Evolutionary conservation across 2,113 vertebrate species (phyloP).

Genomic region (Mandrillus leucophaeus): DNA sequence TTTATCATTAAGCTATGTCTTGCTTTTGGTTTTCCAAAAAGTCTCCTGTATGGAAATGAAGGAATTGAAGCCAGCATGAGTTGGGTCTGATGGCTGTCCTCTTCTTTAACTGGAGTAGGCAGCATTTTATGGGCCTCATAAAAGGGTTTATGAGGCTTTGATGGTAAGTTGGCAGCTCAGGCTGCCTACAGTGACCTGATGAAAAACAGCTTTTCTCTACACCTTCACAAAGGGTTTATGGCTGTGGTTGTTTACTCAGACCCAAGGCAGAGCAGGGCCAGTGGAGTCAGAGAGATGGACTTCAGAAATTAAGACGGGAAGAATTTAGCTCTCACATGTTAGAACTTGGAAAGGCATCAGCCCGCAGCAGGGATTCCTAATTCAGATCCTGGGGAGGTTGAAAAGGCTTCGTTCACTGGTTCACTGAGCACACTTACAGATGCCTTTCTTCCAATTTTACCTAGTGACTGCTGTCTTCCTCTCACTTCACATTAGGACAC

Average conservation of each 20-base stretch:
- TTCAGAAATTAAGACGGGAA: not conserved
- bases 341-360: not conserved
- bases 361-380: not conserved
- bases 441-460: not conserved
- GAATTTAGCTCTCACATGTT: not conserved
- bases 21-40: constrained; percentile 43
- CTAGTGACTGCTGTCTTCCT: not conserved
- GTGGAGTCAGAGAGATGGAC: not conserved
- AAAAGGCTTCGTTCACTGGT: not conserved
- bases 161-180: constrained; percentile 65
- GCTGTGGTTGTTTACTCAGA: not conserved
- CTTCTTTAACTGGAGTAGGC: constrained; percentile 53
- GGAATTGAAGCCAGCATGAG: constrained; percentile 53
- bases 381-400: not conserved
- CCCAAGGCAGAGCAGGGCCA: not conserved
- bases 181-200: constrained; percentile 50
- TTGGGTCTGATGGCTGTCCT: not conserved
- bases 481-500: no score
- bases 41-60: constrained; percentile 46
- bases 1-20: not conserved
- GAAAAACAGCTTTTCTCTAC: constrained; percentile 56
- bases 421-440: not conserved
- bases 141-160: constrained; percentile 71
- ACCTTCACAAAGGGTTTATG: constrained; percentile 62
- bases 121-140: constrained; percentile 65